Percentiles rank a stretch among this genome's conserved stretches.
phyloP scores from a whole-genome alignment of 2,113 vertebrate species.

The Isichthys henryi region DNA sequence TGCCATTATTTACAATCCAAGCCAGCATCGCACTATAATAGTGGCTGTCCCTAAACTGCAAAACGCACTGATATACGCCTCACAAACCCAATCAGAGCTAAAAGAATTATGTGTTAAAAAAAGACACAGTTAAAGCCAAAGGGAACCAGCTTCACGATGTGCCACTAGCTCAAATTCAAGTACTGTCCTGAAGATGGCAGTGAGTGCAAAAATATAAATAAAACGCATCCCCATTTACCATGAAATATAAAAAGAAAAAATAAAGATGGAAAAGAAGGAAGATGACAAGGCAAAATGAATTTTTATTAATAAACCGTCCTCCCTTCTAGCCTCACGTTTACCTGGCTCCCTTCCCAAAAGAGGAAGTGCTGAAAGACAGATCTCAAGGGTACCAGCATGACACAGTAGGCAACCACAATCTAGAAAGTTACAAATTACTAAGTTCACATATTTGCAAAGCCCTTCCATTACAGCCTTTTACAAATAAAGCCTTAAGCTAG shows the following conservation, averaged over 20 bases:
- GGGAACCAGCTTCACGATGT: not conserved
- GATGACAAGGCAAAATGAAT: not conserved
- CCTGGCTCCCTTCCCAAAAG: not conserved
- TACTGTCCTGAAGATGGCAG: slow-evolving; percentile 6
- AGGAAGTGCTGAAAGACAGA: not conserved
- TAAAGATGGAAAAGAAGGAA: not conserved
- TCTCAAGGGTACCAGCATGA: slow-evolving; percentile 51
- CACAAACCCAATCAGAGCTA: not conserved
- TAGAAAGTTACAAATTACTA: slow-evolving; percentile 61
- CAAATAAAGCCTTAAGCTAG: slow-evolving; percentile 54
- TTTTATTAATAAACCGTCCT: not conserved
- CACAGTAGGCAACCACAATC: slow-evolving; percentile 57
- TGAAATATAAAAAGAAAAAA: not conserved
- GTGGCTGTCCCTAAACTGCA: slow-evolving; percentile 38
- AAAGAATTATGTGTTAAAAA: not conserved
- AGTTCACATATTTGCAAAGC: slow-evolving; percentile 59
- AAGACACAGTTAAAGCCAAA: not conserved
- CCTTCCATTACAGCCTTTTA: slow-evolving; percentile 58
- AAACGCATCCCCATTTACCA: not conserved
- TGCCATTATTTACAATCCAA: slow-evolving; percentile 53
- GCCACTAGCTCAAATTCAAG: not conserved
- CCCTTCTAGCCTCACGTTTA: not conserved
- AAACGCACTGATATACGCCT: slow-evolving; percentile 24
- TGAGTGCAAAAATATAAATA: slow-evolving; percentile 18
- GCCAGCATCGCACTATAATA: slow-evolving; percentile 39